These are phyloP conservation scores for Uria lomvia DNA, from an alignment of 2,113 vertebrate genomes.

Conservation along the genomic window DNA sequence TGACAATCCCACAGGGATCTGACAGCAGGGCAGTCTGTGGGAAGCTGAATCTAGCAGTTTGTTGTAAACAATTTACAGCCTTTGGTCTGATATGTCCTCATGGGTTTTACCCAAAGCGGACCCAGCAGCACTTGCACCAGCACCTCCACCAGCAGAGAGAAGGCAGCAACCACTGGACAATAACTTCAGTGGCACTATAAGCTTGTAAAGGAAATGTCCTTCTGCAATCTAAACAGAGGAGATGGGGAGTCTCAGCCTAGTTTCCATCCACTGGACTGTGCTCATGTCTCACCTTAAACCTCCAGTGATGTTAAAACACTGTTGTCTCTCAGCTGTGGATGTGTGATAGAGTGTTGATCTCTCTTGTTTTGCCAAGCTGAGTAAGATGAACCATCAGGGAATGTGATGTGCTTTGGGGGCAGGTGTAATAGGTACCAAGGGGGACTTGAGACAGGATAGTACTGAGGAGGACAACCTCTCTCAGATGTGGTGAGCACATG, in stretches of 20 bases:
- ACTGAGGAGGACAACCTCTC: not conserved
- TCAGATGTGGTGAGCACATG: not conserved
- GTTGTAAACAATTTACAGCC: not conserved
- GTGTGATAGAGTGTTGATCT: not conserved
- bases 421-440: not conserved
- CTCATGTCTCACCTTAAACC: not conserved
- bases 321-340: not conserved
- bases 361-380: not conserved
- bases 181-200: not conserved
- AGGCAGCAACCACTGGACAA: not conserved
- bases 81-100: not conserved
- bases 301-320: not conserved
- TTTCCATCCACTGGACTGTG: not conserved
- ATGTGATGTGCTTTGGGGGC: not conserved
- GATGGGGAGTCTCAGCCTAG: not conserved
- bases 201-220: fast-evolving
- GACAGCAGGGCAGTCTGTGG: not conserved
- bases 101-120: not conserved
- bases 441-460: not conserved
- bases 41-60: not conserved
- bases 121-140: fast-evolving
- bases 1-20: not conserved
- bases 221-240: not conserved
- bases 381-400: not conserved
- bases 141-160: not conserved